Evolutionary conservation across 2,888 invertebrate species (phyloP).

Genomic region (Aphodius granarius): DNA sequence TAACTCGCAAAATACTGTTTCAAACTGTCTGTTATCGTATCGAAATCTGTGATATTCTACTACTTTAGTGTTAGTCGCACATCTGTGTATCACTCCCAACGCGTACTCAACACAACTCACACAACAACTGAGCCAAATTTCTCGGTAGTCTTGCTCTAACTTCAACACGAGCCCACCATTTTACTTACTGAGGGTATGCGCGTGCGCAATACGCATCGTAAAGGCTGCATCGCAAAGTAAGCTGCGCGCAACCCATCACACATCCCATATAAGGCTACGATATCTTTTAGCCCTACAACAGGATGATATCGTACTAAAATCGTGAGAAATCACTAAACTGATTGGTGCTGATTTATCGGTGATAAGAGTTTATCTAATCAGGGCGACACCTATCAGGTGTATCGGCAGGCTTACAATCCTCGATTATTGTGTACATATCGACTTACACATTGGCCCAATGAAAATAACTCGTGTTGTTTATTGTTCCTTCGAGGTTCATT

Average conservation of each 20-base stretch:
- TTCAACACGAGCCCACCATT: constrained; percentile 19
- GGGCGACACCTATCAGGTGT: not conserved
- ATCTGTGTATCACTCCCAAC: constrained; percentile 13
- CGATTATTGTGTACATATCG: not conserved
- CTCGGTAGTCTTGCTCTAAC: constrained; percentile 4
- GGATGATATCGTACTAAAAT: not conserved
- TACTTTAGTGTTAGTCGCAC: constrained; percentile 8
- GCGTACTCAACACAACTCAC: constrained; percentile 18
- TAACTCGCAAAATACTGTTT: constrained; percentile 6
- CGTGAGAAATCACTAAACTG: not conserved
- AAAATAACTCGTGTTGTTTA: not conserved
- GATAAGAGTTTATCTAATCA: not conserved
- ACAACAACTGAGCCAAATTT: constrained; percentile 12
- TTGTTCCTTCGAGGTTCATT: not conserved
- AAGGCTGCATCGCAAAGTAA: not conserved
- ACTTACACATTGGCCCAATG: not conserved
- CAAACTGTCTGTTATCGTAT: not conserved
- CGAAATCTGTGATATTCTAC: constrained; percentile 1
- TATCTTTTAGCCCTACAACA: not conserved
- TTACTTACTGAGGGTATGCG: constrained; percentile 25
- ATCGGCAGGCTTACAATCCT: not conserved
- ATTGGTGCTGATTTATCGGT: not conserved
- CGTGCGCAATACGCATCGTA: constrained; percentile 9
- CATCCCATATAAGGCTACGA: constrained; percentile 27
- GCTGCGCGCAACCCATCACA: constrained; percentile 15